Percentiles rank a stretch among this genome's conserved stretches.
Evolutionary conservation across 2,113 vertebrate species (phyloP).

Genomic region (Pollachius pollachius): DNA sequence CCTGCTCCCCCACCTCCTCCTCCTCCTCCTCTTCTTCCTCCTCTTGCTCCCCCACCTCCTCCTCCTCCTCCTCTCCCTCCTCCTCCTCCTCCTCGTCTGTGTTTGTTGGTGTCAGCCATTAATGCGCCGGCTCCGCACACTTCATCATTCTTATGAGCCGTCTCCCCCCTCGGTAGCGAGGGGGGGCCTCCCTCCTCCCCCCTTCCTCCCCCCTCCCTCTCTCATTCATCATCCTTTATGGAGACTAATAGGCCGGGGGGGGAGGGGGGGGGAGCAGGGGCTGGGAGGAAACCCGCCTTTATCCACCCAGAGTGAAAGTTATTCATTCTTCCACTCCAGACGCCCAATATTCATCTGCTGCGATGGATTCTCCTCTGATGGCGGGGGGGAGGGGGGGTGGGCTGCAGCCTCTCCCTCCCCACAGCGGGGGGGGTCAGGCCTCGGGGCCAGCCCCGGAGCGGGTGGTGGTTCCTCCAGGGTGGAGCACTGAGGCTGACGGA

Average conservation of each 20-base stretch:
- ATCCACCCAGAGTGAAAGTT: constrained; percentile 59
- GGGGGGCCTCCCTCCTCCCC: constrained; percentile 62
- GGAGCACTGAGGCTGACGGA: no score
- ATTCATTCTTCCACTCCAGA: constrained; percentile 66
- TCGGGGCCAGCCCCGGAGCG: no score
- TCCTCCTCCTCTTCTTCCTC: background rate
- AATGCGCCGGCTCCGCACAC: constrained; percentile 62
- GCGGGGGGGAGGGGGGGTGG: no score
- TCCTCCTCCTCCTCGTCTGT: constrained; percentile 32
- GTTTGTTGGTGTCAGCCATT: constrained; percentile 46
- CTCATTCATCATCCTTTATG: constrained; percentile 82
- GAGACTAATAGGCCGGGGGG: constrained; percentile 77
- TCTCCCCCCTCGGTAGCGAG: constrained; percentile 24
- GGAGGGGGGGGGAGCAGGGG: constrained; percentile 55
- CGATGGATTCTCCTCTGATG: constrained; percentile 43
- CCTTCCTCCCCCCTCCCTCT: constrained; percentile 60
- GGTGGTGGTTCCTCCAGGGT: no score
- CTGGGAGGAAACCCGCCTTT: constrained; percentile 20
- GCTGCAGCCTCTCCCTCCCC: no score
- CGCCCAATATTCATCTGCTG: constrained; percentile 58
- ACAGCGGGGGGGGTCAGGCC: no score
- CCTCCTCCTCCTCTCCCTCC: background rate
- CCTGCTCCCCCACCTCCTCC: background rate
- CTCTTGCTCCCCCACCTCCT: background rate
- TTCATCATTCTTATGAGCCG: constrained; percentile 79